A percentile compares a stretch with the other conserved stretches of the same genome.
These are phyloP conservation scores for Ameiurus melas DNA, from an alignment of 2,113 vertebrate species.

Conservation along the genomic window DNA sequence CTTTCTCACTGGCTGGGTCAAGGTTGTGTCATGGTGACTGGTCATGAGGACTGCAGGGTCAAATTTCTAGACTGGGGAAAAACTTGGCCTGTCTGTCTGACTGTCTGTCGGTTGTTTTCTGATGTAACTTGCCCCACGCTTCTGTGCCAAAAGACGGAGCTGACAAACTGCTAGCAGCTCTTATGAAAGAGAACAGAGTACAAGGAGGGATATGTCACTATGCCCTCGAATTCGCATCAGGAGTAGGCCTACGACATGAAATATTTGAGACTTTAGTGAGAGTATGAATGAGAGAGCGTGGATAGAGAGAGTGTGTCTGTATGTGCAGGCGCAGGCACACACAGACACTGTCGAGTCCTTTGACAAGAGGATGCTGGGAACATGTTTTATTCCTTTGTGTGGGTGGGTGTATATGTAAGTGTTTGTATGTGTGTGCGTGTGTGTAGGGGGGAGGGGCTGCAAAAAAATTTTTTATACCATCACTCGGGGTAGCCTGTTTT, in stretches of 20 bases:
- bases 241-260: not conserved
- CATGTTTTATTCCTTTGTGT: conserved; percentile 23
- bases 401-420: conserved; percentile 16
- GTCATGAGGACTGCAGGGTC: conserved; percentile 28
- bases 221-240: not conserved
- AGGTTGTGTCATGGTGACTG: conserved; percentile 22
- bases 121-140: not conserved
- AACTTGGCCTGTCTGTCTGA: not conserved
- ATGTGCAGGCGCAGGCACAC: conserved; percentile 15
- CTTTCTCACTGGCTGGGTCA: not conserved
- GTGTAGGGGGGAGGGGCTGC: not conserved
- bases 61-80: conserved; percentile 20
- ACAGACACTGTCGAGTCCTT: conserved; percentile 21
- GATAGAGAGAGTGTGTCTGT: not conserved
- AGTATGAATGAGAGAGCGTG: conserved; percentile 50
- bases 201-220: not conserved
- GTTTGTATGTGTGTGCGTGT: not conserved
- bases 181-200: not conserved
- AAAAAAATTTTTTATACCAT: conserved; percentile 1
- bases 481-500: conserved; percentile 40
- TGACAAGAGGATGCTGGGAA: conserved; percentile 27
- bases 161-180: not conserved
- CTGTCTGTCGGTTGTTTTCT: conserved; percentile 12
- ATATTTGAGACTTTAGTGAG: conserved; percentile 48
- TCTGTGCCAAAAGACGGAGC: not conserved